A percentile compares a stretch with the other conserved stretches of the same genome.
Conservation (phyloP, 2,888 invertebrate species). For the Callyntrura guangdongensis region DNA sequence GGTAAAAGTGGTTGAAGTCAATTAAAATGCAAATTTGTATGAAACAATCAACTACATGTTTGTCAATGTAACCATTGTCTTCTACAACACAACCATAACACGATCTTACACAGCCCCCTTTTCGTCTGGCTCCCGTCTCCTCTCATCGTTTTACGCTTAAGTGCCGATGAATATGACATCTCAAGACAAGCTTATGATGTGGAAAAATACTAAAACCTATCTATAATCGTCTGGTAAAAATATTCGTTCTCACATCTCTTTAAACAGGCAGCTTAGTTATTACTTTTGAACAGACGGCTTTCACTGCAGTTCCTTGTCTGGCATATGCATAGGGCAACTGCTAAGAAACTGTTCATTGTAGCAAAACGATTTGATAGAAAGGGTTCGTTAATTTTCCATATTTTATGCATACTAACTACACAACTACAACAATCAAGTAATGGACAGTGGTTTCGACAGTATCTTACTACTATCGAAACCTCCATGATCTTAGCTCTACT, state of each 20-base stretch:
- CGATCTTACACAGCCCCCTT: not conserved
- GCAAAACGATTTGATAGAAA: constrained; percentile 13
- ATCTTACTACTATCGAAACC: not conserved
- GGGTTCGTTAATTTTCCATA: constrained; percentile 71
- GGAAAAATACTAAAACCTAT: constrained; percentile 65
- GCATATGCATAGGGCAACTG: too few relatives aligned
- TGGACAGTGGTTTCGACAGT: not conserved
- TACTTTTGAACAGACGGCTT: not conserved
- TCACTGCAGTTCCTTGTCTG: not conserved
- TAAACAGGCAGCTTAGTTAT: constrained; percentile 12
- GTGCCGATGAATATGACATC: constrained; percentile 41
- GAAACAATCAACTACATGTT: constrained; percentile 15
- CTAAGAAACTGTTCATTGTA: too few relatives aligned
- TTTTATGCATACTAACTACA: constrained; percentile 15
- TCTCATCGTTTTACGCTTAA: constrained; percentile 53
- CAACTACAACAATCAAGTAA: not conserved
- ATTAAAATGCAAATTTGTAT: constrained; percentile 74
- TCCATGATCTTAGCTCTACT: too few relatives aligned
- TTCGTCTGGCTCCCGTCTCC: constrained; percentile 34
- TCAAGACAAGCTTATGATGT: constrained; percentile 63
- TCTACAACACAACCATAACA: not conserved
- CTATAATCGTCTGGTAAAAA: constrained; percentile 32
- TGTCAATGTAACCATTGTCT: not conserved
- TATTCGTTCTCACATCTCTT: not conserved
- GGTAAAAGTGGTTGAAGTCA: constrained; percentile 48